Evolutionary conservation across 2,888 invertebrate species (phyloP).

Genomic region (Perdita meconis): DNA sequence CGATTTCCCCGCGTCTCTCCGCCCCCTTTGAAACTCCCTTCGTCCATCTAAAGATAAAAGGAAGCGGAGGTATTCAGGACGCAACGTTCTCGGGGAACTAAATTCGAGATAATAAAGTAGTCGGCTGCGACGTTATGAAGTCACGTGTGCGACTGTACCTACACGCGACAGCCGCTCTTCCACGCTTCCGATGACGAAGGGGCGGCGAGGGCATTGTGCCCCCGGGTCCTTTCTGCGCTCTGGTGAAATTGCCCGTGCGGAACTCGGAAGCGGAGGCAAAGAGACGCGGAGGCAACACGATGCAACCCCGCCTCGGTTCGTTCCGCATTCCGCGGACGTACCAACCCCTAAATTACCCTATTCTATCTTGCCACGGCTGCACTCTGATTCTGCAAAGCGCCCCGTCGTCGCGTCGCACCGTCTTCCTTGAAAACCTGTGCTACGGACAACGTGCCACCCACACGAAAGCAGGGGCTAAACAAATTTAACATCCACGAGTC

Average conservation of each 20-base stretch:
- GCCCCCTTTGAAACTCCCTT: too few species aligned
- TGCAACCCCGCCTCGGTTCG: constrained; percentile 50
- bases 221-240: constrained; percentile 48
- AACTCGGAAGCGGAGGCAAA: constrained; percentile 57
- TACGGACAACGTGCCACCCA: constrained; percentile 51
- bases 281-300: constrained; percentile 46
- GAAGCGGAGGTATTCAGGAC: not conserved
- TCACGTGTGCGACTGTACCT: constrained; percentile 36
- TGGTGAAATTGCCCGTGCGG: constrained; percentile 70
- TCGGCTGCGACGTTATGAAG: constrained; percentile 5
- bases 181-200: constrained; percentile 29
- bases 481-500: constrained; percentile 42
- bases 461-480: constrained; percentile 44
- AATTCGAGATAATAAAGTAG: not conserved
- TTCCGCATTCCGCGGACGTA: constrained; percentile 68
- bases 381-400: constrained; percentile 68
- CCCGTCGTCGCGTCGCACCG: constrained; percentile 41
- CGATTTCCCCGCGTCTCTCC: not conserved
- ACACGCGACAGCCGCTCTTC: constrained; percentile 10
- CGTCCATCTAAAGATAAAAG: too few species aligned
- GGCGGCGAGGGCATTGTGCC: constrained; percentile 53
- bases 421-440: constrained; percentile 44
- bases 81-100: not conserved
- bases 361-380: constrained; percentile 63
- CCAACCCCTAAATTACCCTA: constrained; percentile 71